These are phyloP conservation scores for Sebastiscus tertius DNA, from an alignment of 2,797 vertebrate species.

Conservation along the genomic window DNA sequence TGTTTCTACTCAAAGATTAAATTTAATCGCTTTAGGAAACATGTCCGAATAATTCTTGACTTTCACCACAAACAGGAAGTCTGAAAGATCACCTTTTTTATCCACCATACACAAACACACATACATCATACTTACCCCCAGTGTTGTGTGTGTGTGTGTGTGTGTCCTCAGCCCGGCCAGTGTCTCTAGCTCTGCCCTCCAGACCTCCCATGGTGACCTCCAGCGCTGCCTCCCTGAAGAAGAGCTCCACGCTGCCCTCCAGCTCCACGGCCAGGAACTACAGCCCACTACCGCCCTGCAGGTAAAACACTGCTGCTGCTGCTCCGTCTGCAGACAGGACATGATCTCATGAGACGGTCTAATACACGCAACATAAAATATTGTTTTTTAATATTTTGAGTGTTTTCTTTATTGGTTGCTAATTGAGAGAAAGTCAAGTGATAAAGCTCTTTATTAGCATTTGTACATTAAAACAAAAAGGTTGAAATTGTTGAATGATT, in stretches of 20 bases:
- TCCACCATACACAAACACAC: background rate
- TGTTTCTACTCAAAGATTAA: background rate
- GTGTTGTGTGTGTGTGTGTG: slow-evolving; percentile 6
- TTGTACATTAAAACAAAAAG: background rate
- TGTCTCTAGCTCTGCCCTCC: slow-evolving; percentile 88
- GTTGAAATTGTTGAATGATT: background rate
- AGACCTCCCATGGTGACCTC: slow-evolving; percentile 82
- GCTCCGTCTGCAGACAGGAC: background rate
- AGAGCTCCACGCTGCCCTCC: slow-evolving; percentile 89
- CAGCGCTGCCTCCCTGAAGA: slow-evolving; percentile 88
- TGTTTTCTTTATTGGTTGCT: background rate
- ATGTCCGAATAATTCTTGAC: background rate
- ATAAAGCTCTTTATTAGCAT: background rate
- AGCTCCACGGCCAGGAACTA: slow-evolving; percentile 88
- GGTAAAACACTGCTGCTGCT: slow-evolving; percentile 72
- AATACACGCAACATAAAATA: background rate
- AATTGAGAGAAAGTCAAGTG: background rate
- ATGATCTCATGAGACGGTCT: background rate
- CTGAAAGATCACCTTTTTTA: background rate
- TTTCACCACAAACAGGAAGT: background rate
- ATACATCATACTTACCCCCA: background rate
- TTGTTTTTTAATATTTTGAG: background rate
- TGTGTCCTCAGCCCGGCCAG: slow-evolving; percentile 85
- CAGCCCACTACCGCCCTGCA: slow-evolving; percentile 83
- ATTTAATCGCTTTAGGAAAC: too few species aligned